Evolutionary conservation across 2,113 vertebrate species (phyloP).

Genomic region (Phrynosoma blainvillii): DNA sequence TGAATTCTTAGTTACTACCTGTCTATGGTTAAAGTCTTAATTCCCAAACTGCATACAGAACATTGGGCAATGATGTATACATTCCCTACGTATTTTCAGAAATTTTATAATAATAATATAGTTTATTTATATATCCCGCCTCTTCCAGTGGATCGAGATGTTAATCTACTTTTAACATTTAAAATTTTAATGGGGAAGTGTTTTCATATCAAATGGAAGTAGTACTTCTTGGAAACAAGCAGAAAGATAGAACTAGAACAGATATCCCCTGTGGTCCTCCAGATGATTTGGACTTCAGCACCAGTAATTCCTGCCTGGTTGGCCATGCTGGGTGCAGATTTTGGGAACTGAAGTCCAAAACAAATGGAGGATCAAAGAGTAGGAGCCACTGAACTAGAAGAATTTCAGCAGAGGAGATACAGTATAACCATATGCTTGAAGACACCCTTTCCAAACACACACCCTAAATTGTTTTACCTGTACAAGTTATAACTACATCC

Average conservation of each 20-base stretch:
- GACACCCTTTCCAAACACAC: rapidly evolving
- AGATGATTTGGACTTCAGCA: too few species aligned
- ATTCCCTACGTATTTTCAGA: neutral
- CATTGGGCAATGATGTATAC: neutral
- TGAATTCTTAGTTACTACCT: neutral
- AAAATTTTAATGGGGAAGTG: neutral
- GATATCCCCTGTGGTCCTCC: too few species aligned
- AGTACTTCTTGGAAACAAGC: neutral
- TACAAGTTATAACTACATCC: constrained; percentile 98
- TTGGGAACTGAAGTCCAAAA: too few species aligned
- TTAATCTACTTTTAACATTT: neutral
- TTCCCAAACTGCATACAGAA: neutral
- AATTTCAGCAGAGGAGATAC: neutral
- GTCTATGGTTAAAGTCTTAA: neutral
- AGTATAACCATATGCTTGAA: neutral
- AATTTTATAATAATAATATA: too few species aligned
- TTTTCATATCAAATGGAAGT: neutral
- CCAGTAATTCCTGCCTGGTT: too few species aligned
- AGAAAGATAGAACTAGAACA: neutral
- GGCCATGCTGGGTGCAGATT: too few species aligned
- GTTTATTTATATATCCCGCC: too few species aligned
- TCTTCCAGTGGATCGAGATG: too few species aligned
- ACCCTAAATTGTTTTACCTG: constrained; percentile 79
- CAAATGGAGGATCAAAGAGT: too few species aligned
- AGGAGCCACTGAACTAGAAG: neutral